Conservation (phyloP, 1,140 invertebrate genomes). For the Octopus bimaculoides region DNA sequence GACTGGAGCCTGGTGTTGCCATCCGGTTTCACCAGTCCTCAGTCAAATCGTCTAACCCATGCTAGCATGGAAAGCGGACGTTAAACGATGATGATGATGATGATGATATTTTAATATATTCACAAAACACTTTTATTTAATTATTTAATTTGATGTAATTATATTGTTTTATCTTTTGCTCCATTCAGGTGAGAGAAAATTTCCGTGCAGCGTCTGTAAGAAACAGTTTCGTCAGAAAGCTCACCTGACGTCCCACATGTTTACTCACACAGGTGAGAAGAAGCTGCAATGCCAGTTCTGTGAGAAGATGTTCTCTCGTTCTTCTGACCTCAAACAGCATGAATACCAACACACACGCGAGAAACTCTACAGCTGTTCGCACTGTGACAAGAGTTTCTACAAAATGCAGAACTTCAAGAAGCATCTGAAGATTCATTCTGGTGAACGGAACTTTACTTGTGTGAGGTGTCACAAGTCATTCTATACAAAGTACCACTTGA, state of each 20-base stretch:
- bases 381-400: slow-evolving; percentile 34
- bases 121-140: too few relatives aligned
- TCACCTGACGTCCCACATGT: slow-evolving; percentile 59
- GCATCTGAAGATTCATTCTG: slow-evolving; percentile 60
- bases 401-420: slow-evolving; percentile 54
- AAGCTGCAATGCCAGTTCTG: slow-evolving; percentile 60
- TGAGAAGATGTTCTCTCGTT: slow-evolving; percentile 42
- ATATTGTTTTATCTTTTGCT: background rate
- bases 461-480: slow-evolving; percentile 55
- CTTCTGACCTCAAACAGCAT: slow-evolving; percentile 32
- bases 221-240: slow-evolving; percentile 62
- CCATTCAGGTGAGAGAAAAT: slow-evolving; percentile 49
- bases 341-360: slow-evolving; percentile 37
- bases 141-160: too few relatives aligned
- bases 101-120: too few relatives aligned
- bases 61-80: too few relatives aligned
- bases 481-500: slow-evolving; percentile 34
- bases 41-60: too few relatives aligned
- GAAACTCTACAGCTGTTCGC: slow-evolving; percentile 22
- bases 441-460: slow-evolving; percentile 59
- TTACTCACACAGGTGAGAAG: slow-evolving; percentile 59
- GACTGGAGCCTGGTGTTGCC: too few relatives aligned
- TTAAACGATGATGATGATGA: too few relatives aligned
- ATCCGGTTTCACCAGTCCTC: too few relatives aligned
- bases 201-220: slow-evolving; percentile 61